Conservation (phyloP, 2,888 invertebrate genomes). For the Agapostemon virescens region DNA sequence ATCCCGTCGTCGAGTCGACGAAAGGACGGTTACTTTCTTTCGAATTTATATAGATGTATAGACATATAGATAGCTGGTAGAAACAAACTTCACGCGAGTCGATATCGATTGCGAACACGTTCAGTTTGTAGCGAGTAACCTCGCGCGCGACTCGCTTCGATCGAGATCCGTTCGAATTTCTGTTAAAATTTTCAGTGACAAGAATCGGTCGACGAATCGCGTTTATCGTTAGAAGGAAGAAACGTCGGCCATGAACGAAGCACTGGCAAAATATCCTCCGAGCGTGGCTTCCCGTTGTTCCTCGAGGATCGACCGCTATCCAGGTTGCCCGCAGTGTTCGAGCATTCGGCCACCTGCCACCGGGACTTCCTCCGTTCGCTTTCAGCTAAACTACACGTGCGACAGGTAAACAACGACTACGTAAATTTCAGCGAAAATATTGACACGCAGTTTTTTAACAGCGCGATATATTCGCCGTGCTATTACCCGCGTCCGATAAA, state of each 20-base stretch:
- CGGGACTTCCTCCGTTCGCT: constrained; percentile 63
- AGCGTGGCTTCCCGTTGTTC: constrained; percentile 61
- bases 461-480: constrained; percentile 67
- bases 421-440: not conserved
- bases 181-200: not conserved
- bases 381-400: constrained; percentile 68
- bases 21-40: not conserved
- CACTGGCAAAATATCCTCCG: constrained; percentile 59
- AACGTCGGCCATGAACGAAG: constrained; percentile 42
- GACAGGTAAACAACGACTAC: constrained; percentile 61
- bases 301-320: constrained; percentile 50
- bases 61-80: not conserved
- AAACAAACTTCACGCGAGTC: not conserved
- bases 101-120: not conserved
- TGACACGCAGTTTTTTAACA: constrained; percentile 37
- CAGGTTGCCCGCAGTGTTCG: constrained; percentile 59
- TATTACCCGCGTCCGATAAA: constrained; percentile 63
- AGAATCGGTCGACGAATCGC: not conserved
- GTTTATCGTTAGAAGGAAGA: not conserved
- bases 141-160: not conserved
- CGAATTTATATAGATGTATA: not conserved
- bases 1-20: not conserved
- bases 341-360: constrained; percentile 48
- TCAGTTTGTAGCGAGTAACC: constrained; percentile 11
- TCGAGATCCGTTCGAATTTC: not conserved